Conservation (phyloP, 37 sponge, comb jelly and placozoan genomes). For the Oopsacas minuta region DNA sequence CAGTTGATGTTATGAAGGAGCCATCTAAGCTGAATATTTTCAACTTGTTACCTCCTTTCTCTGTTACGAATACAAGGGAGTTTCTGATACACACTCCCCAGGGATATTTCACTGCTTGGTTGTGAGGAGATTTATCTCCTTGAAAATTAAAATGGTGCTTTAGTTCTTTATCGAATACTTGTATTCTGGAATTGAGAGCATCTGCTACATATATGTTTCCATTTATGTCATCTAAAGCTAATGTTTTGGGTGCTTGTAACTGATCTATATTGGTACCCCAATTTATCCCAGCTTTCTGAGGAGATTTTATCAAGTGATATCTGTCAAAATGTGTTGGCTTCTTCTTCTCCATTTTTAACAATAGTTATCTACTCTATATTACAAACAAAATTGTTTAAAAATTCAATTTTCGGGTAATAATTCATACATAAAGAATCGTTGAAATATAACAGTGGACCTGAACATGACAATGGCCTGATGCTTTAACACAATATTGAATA, state of each 20-base stretch:
- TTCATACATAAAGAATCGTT: too few relatives aligned
- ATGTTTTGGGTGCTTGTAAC: neutral
- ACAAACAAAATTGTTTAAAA: too few relatives aligned
- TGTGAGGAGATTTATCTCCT: neutral
- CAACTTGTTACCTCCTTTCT: neutral
- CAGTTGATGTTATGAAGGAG: neutral
- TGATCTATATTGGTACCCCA: neutral
- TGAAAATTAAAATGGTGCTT: neutral
- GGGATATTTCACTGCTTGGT: neutral
- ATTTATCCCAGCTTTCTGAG: neutral
- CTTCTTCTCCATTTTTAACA: too few relatives aligned
- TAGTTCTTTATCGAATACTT: neutral
- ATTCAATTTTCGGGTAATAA: too few relatives aligned
- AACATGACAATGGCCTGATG: too few relatives aligned
- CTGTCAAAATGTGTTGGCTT: neutral
- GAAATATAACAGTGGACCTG: too few relatives aligned
- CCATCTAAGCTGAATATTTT: slow-evolving; percentile 5
- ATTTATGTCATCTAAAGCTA: neutral
- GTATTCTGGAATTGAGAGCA: neutral
- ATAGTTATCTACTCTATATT: too few relatives aligned
- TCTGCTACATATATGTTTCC: slow-evolving; percentile 6
- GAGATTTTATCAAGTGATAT: neutral
- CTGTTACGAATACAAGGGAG: neutral
- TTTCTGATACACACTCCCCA: neutral
- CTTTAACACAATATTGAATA: too few relatives aligned